Evolutionary conservation across 2,797 vertebrate genomes (phyloP).

Genomic region (Sebastes variabilis): DNA sequence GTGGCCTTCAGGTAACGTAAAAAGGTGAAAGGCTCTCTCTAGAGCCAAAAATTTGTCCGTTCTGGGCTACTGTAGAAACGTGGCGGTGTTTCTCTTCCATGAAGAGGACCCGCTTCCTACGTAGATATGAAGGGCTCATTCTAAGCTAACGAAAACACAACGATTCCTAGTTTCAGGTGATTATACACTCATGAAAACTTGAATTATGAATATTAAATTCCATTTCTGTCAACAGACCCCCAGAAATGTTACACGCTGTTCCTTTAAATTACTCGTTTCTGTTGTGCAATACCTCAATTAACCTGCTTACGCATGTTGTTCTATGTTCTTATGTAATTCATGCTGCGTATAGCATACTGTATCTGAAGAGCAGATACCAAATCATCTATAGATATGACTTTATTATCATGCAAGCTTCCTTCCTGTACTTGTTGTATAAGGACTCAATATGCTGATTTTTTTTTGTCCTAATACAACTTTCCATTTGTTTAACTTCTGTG

Average conservation of each 20-base stretch:
- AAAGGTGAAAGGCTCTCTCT: background rate
- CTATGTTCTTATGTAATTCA: slow-evolving; percentile 18
- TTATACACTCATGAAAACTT: background rate
- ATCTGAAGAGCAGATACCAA: slow-evolving; percentile 16
- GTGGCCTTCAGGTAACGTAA: background rate
- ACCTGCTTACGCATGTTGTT: background rate
- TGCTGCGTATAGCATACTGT: background rate
- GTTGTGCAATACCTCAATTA: background rate
- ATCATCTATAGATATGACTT: slow-evolving; percentile 4
- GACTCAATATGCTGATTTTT: background rate
- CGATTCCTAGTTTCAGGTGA: background rate
- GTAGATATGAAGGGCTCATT: background rate
- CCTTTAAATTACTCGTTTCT: background rate
- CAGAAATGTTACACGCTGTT: background rate
- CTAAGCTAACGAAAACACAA: background rate
- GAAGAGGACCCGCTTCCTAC: background rate
- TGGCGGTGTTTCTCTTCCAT: background rate
- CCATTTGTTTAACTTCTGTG: background rate
- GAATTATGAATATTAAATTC: background rate
- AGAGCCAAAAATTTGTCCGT: background rate
- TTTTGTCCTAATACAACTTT: background rate
- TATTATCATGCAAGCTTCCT: background rate
- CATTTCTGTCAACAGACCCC: background rate
- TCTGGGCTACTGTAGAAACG: background rate
- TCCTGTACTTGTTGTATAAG: background rate